Conservation (phyloP, 2,888 invertebrate genomes). For the Agrochola lota region DNA sequence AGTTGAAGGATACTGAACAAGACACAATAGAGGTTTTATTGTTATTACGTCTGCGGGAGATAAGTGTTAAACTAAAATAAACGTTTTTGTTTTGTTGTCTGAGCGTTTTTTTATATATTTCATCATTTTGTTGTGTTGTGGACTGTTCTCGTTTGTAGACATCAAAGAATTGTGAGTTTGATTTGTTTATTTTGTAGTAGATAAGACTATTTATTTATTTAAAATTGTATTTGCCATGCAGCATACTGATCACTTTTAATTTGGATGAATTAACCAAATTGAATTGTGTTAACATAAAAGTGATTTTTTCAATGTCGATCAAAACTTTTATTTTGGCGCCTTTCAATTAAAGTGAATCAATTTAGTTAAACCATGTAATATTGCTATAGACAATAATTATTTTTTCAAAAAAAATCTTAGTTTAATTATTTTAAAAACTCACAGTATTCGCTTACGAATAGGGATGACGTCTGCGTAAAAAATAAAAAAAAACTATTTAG, state of each 20-base stretch:
- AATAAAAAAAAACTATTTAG: too few relatives aligned
- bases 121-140: neutral
- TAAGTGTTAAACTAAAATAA: neutral
- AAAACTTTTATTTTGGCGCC: neutral
- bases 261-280: neutral
- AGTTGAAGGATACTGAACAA: neutral
- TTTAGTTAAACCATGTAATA: neutral
- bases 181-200: constrained; percentile 1
- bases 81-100: neutral
- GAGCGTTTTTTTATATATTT: neutral
- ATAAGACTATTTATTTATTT: neutral
- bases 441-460: neutral
- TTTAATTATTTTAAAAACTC: too few relatives aligned
- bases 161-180: neutral
- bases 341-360: neutral
- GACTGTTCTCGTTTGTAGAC: neutral
- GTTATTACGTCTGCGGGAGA: neutral
- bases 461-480: too few relatives aligned
- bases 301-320: too few relatives aligned
- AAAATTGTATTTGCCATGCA: too few relatives aligned
- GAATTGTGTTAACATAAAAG: neutral
- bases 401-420: too few relatives aligned
- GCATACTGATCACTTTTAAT: neutral
- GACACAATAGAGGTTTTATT: neutral
- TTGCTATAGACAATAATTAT: neutral